phyloP scores from a whole-genome alignment of 1,140 invertebrate genomes.

The Stratiolaelaps scimitus region DNA sequence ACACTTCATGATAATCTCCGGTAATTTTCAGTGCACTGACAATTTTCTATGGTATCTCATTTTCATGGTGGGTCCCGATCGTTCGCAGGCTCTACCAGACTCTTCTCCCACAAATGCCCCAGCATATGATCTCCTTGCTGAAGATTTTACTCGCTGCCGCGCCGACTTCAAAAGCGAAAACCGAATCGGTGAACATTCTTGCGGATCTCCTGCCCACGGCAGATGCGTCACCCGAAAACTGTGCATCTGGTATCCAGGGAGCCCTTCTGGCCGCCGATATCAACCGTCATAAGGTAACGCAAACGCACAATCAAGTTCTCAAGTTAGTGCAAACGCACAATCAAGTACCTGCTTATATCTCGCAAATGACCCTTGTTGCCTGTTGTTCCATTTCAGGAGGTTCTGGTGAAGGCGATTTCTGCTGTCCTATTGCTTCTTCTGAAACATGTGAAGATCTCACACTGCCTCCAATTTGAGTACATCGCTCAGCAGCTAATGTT shows the following conservation, averaged over 20 bases:
- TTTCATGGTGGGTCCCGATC: too few relatives aligned
- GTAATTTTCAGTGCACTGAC: too few relatives aligned
- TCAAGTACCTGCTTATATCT: too few relatives aligned
- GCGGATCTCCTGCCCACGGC: constrained; percentile 71
- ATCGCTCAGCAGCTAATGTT: constrained; percentile 98
- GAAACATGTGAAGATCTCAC: constrained; percentile 98
- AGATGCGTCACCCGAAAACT: constrained; percentile 1
- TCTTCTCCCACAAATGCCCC: constrained; percentile 79
- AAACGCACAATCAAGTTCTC: too few relatives aligned
- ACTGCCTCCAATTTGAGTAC: constrained; percentile 98
- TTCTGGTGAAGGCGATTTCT: constrained; percentile 94
- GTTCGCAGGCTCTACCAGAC: constrained; percentile 65
- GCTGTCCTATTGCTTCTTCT: constrained; percentile 79
- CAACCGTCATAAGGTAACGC: constrained; percentile 69
- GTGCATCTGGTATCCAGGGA: constrained; percentile 87
- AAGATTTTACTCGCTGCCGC: constrained; percentile 94
- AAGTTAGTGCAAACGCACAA: constrained; percentile 46
- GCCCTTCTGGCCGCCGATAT: constrained; percentile 94
- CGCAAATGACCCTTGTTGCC: not conserved
- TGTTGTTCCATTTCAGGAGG: constrained; percentile 49
- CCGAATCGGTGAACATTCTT: constrained; percentile 96
- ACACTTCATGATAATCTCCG: too few relatives aligned
- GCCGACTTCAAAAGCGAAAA: constrained; percentile 93
- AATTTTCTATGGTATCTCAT: too few relatives aligned
- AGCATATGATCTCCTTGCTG: constrained; percentile 90